phyloP scores from a whole-genome alignment of 2,797 vertebrate species.

The Helarctos malayanus region DNA sequence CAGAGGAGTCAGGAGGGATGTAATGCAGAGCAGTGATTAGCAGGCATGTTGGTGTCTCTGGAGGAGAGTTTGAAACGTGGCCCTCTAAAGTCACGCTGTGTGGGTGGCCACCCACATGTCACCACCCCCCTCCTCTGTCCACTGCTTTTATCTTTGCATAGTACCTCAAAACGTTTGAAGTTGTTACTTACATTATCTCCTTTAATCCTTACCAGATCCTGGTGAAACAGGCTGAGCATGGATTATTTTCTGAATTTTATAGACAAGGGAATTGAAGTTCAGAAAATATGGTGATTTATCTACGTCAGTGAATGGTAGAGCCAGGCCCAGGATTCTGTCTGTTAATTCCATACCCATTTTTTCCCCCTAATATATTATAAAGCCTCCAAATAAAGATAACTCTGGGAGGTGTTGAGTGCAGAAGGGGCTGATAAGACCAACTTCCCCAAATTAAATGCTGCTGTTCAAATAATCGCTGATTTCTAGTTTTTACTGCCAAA shows the following conservation, averaged over 20 bases:
- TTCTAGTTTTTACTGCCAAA: neutral
- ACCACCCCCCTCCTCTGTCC: neutral
- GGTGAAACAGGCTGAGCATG: neutral
- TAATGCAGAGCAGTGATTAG: neutral
- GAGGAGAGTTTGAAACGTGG: neutral
- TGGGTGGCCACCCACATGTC: neutral
- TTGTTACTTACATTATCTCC: neutral
- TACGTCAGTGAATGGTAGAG: neutral
- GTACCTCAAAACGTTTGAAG: neutral
- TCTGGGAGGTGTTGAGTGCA: neutral
- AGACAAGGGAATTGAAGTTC: neutral
- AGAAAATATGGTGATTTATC: constrained; percentile 57
- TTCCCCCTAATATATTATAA: neutral
- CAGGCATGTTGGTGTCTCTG: neutral
- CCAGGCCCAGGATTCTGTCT: neutral
- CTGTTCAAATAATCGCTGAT: neutral
- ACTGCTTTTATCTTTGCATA: neutral
- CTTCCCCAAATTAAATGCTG: neutral
- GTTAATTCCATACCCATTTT: neutral
- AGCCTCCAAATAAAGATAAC: neutral
- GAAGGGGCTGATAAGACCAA: neutral
- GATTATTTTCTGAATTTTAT: constrained; percentile 60
- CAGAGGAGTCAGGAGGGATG: neutral
- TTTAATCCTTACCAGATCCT: constrained; percentile 48
- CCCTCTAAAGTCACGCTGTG: neutral